A percentile compares a stretch with the other conserved stretches of the same genome.
These are phyloP conservation scores for Phaethon lepturus DNA, from an alignment of 2,113 vertebrate genomes.

Conservation along the genomic window DNA sequence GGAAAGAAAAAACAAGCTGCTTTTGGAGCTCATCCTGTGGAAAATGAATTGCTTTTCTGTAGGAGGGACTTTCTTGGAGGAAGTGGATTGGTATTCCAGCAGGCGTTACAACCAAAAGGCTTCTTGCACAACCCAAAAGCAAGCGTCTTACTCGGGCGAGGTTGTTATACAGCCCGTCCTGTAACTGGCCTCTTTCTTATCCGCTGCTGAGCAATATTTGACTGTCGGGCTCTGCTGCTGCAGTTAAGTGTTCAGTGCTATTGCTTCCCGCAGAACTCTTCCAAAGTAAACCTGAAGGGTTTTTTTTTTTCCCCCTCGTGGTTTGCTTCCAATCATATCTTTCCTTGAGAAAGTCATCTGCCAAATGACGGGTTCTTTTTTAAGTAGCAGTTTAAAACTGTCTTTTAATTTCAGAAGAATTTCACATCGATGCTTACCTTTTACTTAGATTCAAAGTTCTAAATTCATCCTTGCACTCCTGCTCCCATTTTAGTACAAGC, in stretches of 20 bases:
- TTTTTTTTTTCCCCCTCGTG: rapidly evolving
- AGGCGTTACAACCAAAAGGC: background rate
- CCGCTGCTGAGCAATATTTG: background rate
- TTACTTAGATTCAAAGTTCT: background rate
- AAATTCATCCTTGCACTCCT: background rate
- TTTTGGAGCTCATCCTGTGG: background rate
- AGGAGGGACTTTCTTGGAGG: background rate
- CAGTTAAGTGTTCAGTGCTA: background rate
- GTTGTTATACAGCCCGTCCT: background rate
- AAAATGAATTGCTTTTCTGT: background rate
- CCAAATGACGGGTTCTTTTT: background rate
- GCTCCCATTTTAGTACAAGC: background rate
- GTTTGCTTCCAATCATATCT: background rate
- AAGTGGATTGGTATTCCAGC: background rate
- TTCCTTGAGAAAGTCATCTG: background rate
- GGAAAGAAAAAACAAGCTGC: background rate
- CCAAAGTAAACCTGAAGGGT: background rate
- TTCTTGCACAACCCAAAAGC: background rate
- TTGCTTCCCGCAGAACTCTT: background rate
- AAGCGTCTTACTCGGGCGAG: rapidly evolving
- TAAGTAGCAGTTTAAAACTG: background rate
- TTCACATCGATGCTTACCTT: background rate
- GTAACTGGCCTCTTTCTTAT: background rate
- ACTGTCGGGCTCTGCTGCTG: background rate
- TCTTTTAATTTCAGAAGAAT: background rate